Evolutionary conservation across 2,888 invertebrate genomes (phyloP).

Genomic region (Halictus ligatus): DNA sequence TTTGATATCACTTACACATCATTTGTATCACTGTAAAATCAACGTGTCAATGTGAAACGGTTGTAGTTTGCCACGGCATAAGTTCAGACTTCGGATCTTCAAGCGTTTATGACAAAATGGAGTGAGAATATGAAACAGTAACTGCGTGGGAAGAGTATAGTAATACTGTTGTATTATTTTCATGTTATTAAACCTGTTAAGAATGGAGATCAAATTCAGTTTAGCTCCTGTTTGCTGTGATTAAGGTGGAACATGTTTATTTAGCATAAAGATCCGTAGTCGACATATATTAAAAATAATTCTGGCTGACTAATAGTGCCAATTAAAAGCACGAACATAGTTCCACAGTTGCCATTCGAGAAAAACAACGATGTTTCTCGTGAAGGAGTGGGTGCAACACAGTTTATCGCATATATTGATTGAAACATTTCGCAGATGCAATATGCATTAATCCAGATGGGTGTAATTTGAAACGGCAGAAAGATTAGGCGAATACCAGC

Average conservation of each 20-base stretch:
- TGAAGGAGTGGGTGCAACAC: background rate
- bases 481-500: too few relatives aligned
- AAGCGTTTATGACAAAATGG: background rate
- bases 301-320: background rate
- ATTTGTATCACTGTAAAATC: background rate
- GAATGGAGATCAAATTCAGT: background rate
- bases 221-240: slow-evolving; percentile 1
- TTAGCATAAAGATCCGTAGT: background rate
- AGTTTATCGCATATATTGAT: background rate
- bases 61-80: background rate
- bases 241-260: background rate
- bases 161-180: background rate
- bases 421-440: background rate
- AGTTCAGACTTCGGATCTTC: background rate
- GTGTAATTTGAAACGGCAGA: too few relatives aligned
- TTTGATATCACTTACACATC: background rate
- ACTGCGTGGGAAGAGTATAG: background rate
- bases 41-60: background rate
- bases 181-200: background rate
- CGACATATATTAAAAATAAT: background rate
- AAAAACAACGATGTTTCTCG: too few relatives aligned
- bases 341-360: too few relatives aligned
- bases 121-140: background rate
- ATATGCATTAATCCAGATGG: too few relatives aligned
- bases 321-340: too few relatives aligned